Base-by-base conservation (phyloP, 2,888 invertebrate genomes). In the Pristionchus fissidentatus region DNA sequence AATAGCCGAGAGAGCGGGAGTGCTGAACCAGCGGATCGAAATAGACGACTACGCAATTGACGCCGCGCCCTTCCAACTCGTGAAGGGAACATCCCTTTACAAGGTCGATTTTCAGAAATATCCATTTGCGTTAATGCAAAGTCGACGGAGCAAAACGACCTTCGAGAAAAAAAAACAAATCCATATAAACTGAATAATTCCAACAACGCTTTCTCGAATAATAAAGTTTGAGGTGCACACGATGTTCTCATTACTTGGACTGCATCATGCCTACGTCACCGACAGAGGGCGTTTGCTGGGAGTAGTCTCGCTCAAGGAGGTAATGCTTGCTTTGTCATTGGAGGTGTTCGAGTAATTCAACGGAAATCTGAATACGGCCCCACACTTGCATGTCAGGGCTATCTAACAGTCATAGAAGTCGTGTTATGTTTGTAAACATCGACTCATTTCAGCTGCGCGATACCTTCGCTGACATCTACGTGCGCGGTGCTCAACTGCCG, bases 191-290 rank as follows among this genome's bases (percentile, higher is more conserved):
- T 35, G 5, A 49, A 13, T 49, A 19, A 49, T 19, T n/a, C n/a
- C n/a, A n/a, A n/a, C 49, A 49, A 49, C 49, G 19, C 49, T 62
- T n/a, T 62, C 62, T n/a, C 32, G 32, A 10, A 32, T 0, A 78
- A 32, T 1, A 35, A 73, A 22, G 38, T 77, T 41, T 13, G 2
- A 86, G 86, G 87, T 87, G 29, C 89, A 89, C 85, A 89, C 88
- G 13, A 79, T 89, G 32, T 89, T 89, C 83, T 88, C 88, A 3
- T 87, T 89, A 29, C 88, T 89, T 19, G 89, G 88, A 22, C 83
- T 89, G 3, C 87, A 87, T 4, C 89, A 89, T 73, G 89, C 89
- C 43, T 89, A 89, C 66, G 89, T 89, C 26, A 89, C 88, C 26
- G 88, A 89, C 79, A 87, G 87, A 49, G 89, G 89, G 41, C 85